These are phyloP conservation scores for Sterrhoptilus dennistouni DNA, from an alignment of 2,113 vertebrate species.

Conservation along the genomic window DNA sequence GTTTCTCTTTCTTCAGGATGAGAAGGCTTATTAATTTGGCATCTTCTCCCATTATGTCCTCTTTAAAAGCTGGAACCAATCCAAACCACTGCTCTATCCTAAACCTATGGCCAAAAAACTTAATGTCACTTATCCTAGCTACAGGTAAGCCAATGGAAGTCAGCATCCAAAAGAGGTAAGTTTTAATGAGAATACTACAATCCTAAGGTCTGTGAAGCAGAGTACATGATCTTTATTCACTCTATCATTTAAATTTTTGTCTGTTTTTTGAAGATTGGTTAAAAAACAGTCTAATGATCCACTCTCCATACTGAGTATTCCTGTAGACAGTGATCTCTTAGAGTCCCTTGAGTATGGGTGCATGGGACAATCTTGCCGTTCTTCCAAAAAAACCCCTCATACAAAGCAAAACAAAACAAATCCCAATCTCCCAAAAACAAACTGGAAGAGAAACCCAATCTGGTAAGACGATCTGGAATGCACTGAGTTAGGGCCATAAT, in stretches of 20 bases:
- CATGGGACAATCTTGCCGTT: neutral
- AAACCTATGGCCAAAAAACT: neutral
- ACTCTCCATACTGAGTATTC: neutral
- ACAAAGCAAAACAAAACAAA: neutral
- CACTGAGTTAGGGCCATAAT: neutral
- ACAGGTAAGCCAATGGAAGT: neutral
- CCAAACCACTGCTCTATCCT: neutral
- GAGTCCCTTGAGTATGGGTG: neutral
- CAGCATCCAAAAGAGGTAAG: neutral
- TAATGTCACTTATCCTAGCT: neutral
- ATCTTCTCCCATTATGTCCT: neutral
- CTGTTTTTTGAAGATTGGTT: neutral
- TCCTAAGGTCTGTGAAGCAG: neutral
- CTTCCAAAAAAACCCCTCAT: neutral
- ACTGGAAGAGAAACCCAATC: neutral
- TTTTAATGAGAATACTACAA: neutral
- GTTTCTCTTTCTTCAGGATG: neutral
- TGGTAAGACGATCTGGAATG: neutral
- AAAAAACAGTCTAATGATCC: neutral
- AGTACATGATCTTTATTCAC: neutral
- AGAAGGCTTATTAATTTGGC: neutral
- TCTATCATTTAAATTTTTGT: neutral
- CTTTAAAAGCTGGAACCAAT: neutral
- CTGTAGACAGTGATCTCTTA: neutral
- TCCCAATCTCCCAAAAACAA: neutral